These are phyloP conservation scores for Poliocrania exsul DNA, from an alignment of 2,797 vertebrate genomes.

Conservation along the genomic window DNA sequence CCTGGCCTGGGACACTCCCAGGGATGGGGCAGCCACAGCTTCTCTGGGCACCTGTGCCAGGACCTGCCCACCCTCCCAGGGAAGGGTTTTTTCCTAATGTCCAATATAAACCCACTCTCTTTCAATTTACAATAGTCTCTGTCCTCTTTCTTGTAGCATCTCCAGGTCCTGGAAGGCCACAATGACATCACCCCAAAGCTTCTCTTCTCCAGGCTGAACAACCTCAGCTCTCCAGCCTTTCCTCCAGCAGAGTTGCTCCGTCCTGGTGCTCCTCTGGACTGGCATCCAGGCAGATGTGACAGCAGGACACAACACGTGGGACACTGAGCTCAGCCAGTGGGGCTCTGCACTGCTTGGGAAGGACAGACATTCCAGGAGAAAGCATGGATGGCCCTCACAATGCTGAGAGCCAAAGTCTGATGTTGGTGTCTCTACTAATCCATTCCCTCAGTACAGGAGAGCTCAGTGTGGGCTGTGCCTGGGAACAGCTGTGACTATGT, in stretches of 20 bases:
- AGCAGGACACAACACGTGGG: background rate
- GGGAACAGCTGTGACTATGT: background rate
- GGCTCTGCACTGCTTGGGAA: background rate
- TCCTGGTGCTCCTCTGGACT: background rate
- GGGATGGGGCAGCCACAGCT: background rate
- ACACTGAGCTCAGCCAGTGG: background rate
- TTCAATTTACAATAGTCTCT: background rate
- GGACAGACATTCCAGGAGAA: background rate
- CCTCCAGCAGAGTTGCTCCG: background rate
- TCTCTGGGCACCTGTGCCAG: background rate
- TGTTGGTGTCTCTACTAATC: fast-evolving
- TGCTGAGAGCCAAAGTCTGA: background rate
- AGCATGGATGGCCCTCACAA: background rate
- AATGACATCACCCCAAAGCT: background rate
- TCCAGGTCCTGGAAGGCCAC: background rate
- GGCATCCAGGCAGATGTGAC: background rate
- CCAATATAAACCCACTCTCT: background rate
- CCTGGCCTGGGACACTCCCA: background rate
- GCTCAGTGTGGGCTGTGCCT: background rate
- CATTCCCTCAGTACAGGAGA: background rate
- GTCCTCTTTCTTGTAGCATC: background rate
- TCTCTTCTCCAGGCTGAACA: background rate
- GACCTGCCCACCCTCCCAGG: fast-evolving
- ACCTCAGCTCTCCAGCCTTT: background rate
- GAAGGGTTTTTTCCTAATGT: background rate